phyloP scores from a whole-genome alignment of 2,113 vertebrate genomes.

The Tachycineta bicolor region DNA sequence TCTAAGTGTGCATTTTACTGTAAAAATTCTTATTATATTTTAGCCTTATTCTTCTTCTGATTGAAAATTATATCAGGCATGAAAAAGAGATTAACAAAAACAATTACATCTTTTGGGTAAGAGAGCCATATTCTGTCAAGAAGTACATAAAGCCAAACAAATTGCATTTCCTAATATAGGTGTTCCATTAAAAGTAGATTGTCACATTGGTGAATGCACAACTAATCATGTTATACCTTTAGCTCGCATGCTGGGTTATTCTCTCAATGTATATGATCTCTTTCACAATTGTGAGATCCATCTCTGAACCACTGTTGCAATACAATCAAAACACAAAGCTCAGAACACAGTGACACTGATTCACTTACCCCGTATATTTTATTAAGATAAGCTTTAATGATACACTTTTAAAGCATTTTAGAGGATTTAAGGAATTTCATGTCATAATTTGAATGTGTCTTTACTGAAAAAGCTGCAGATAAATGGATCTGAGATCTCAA shows the following conservation, averaged over 20 bases:
- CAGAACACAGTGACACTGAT: neutral
- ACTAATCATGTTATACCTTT: constrained; percentile 6
- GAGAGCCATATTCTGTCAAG: constrained; percentile 34
- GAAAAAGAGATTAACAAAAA: constrained; percentile 44
- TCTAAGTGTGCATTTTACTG: neutral
- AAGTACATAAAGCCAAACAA: constrained; percentile 31
- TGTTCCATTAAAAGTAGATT: constrained; percentile 55
- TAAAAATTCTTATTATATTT: neutral
- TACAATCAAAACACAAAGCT: neutral
- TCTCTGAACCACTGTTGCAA: neutral
- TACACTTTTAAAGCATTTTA: neutral
- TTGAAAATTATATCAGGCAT: constrained; percentile 37
- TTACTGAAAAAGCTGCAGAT: neutral
- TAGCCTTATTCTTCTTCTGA: neutral
- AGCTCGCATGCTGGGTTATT: neutral
- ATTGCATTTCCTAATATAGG: constrained; percentile 36
- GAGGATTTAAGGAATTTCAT: neutral
- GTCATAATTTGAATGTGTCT: neutral
- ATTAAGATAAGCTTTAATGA: neutral
- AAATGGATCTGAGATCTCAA: neutral
- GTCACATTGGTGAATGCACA: constrained; percentile 28
- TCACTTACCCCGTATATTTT: neutral
- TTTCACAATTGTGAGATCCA: neutral
- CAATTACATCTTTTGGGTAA: constrained; percentile 17
- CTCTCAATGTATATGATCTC: neutral